A percentile compares a stretch with the other conserved stretches of the same genome.
phyloP scores from a whole-genome alignment of 2,113 vertebrate species.

The Dunckerocampus dactyliophorus region DNA sequence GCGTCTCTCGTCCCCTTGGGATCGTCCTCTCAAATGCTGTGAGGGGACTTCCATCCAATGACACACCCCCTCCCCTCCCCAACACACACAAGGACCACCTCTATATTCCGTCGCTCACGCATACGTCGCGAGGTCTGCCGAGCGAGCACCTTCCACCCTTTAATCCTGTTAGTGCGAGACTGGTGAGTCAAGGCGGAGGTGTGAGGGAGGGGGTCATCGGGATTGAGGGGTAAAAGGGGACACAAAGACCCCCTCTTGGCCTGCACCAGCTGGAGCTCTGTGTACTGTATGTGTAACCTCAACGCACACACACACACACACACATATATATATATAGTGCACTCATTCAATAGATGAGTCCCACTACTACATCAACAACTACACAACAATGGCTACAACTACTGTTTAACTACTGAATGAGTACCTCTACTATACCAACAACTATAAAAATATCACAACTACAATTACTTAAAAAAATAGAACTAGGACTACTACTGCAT shows the following conservation, averaged over 20 bases:
- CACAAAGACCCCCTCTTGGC: conserved; percentile 62
- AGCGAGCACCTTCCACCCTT: conserved; percentile 54
- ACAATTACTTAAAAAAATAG: too few relatives aligned
- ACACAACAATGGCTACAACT: too few relatives aligned
- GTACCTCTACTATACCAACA: too few relatives aligned
- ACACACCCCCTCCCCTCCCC: neutral
- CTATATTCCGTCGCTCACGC: conserved; percentile 15
- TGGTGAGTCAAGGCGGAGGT: conserved; percentile 20
- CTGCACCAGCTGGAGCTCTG: conserved; percentile 70
- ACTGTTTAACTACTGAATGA: too few relatives aligned
- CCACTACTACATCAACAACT: too few relatives aligned
- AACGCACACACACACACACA: conserved; percentile 11
- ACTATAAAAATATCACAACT: too few relatives aligned
- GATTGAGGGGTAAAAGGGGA: conserved; percentile 24
- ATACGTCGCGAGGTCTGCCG: conserved; percentile 51
- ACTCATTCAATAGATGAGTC: conserved; percentile 7
- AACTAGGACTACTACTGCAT: too few relatives aligned
- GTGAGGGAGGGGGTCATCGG: conserved; percentile 13
- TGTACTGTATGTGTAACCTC: conserved; percentile 25
- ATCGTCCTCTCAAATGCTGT: conserved; percentile 31
- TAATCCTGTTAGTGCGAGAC: conserved; percentile 76
- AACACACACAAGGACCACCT: conserved; percentile 30
- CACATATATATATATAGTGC: too few relatives aligned
- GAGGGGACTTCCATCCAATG: conserved; percentile 29
- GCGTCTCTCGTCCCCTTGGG: conserved; percentile 42